Conservation (phyloP, 2,888 invertebrate species). For the Cantharis nigra region DNA sequence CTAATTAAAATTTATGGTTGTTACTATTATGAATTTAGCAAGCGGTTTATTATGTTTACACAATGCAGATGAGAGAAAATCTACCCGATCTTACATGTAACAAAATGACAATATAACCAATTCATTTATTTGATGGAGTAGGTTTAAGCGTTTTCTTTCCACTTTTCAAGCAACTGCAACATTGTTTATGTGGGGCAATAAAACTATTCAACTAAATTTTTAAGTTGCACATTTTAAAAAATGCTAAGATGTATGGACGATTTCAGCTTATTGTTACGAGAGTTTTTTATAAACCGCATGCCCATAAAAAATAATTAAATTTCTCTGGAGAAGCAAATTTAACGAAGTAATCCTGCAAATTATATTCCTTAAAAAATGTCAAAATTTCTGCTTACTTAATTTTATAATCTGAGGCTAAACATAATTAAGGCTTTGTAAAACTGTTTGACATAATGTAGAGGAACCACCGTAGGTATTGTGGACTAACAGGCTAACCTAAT, state of each 20-base stretch:
- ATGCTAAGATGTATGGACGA: not conserved
- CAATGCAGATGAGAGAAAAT: not conserved
- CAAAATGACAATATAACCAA: not conserved
- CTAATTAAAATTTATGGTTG: not conserved
- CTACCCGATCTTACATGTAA: not conserved
- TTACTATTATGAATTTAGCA: not conserved
- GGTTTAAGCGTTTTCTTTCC: not conserved
- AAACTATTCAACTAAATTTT: not conserved
- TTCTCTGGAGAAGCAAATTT: not conserved
- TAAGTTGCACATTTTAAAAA: not conserved
- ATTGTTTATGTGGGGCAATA: not conserved
- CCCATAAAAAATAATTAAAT: not conserved
- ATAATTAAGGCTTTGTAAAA: constrained; percentile 29
- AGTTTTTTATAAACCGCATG: not conserved
- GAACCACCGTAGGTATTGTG: constrained; percentile 27
- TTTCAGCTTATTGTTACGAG: not conserved
- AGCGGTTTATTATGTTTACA: not conserved
- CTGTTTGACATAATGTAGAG: constrained; percentile 31
- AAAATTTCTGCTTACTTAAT: not conserved
- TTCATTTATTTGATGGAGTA: not conserved
- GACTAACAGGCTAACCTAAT: constrained; percentile 38
- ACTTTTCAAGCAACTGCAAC: not conserved
- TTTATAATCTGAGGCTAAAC: not conserved
- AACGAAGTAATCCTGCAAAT: not conserved
- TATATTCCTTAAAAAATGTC: not conserved